phyloP scores from a whole-genome alignment of 2,888 invertebrate species.

The Melinaea menophilus region DNA sequence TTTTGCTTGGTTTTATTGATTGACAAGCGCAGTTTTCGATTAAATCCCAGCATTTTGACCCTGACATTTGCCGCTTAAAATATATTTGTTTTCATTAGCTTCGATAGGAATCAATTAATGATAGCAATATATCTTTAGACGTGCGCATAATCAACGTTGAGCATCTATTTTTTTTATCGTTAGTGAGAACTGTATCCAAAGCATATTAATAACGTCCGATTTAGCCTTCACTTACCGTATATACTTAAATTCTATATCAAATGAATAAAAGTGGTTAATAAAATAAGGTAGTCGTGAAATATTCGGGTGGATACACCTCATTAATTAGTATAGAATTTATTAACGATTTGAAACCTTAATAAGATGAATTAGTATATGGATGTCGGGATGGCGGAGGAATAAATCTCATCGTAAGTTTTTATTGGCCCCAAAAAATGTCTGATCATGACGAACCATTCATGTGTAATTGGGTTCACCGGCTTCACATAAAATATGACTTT shows the following conservation, averaged over 20 bases:
- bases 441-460: conserved; percentile 74
- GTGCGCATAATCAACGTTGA: conserved; percentile 20
- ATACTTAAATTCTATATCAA: not conserved
- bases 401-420: conserved; percentile 67
- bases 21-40: conserved; percentile 72
- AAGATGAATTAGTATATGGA: conserved; percentile 54
- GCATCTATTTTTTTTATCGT: conserved; percentile 23
- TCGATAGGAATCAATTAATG: conserved; percentile 40
- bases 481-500: conserved; percentile 72
- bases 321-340: conserved; percentile 50
- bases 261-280: not conserved
- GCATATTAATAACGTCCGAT: not conserved
- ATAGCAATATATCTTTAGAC: conserved; percentile 38
- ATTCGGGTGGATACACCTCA: conserved; percentile 27
- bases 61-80: conserved; percentile 55
- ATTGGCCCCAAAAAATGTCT: conserved; percentile 65
- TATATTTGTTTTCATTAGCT: conserved; percentile 38
- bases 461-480: conserved; percentile 73
- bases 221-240: not conserved
- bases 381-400: conserved; percentile 54
- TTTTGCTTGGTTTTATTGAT: conserved; percentile 67
- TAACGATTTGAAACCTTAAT: conserved; percentile 57
- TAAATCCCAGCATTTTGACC: conserved; percentile 63
- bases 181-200: not conserved
- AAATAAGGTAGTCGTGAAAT: conserved; percentile 29